Evolutionary conservation across 2,797 vertebrate genomes (phyloP).

Genomic region (Rachycentron canadum): DNA sequence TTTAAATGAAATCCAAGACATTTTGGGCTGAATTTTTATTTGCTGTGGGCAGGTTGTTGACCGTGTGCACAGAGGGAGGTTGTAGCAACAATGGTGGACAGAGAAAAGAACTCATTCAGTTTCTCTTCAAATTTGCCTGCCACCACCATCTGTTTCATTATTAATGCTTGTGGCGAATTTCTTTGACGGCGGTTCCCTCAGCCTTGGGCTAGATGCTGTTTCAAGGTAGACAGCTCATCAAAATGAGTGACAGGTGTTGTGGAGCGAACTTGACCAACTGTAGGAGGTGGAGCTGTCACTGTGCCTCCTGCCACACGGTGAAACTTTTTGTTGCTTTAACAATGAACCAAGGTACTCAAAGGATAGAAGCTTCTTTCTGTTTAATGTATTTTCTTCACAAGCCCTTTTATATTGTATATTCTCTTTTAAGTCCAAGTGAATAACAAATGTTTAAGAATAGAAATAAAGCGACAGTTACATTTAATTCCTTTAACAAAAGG

Average conservation of each 20-base stretch:
- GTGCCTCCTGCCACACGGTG: slow-evolving; percentile 18
- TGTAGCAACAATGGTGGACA: slow-evolving; percentile 11
- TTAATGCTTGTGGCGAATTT: slow-evolving; percentile 31
- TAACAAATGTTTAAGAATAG: slow-evolving; percentile 10
- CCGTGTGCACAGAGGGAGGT: slow-evolving; percentile 20
- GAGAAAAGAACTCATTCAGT: slow-evolving; percentile 39
- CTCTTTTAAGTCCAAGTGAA: slow-evolving; percentile 1
- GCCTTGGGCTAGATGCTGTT: slow-evolving; percentile 28
- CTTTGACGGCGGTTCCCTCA: slow-evolving; percentile 30
- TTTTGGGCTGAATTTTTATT: slow-evolving; percentile 20
- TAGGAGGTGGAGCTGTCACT: slow-evolving; percentile 26
- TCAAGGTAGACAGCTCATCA: slow-evolving; percentile 50
- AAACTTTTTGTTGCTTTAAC: slow-evolving; percentile 23
- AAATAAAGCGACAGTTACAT: slow-evolving; percentile 20
- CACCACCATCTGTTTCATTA: slow-evolving; percentile 54
- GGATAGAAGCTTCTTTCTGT: slow-evolving; percentile 7
- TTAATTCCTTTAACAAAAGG: slow-evolving; percentile 13
- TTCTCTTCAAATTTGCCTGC: slow-evolving; percentile 30
- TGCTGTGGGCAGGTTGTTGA: slow-evolving; percentile 7
- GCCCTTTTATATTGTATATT: background rate
- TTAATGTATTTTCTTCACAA: background rate
- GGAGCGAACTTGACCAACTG: slow-evolving; percentile 38
- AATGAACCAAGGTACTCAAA: background rate
- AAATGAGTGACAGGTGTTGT: slow-evolving; percentile 57
- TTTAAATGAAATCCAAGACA: slow-evolving; percentile 10